Conservation (phyloP, 1,140 invertebrate genomes). For the Hyposmocoma kahamanoa region DNA sequence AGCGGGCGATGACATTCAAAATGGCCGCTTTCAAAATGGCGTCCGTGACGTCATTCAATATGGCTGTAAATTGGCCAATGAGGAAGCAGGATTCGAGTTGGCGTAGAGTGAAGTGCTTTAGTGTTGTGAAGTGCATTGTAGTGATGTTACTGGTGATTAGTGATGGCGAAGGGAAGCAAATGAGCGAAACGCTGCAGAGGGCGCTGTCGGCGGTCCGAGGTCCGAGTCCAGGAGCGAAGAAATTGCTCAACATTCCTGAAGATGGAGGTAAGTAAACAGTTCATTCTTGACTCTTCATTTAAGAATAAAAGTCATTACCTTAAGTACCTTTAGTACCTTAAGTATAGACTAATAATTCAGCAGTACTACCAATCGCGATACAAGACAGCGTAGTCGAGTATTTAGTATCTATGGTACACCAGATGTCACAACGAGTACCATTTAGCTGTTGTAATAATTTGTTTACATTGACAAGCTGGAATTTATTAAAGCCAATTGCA, state of each 20-base stretch:
- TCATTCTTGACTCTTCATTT: no score
- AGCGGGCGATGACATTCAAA: background rate
- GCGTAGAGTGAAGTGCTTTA: slow-evolving; percentile 37
- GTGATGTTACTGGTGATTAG: slow-evolving; percentile 32
- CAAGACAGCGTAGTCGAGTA: no score
- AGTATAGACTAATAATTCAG: no score
- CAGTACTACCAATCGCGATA: no score
- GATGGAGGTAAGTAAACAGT: slow-evolving; percentile 61
- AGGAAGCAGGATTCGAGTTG: slow-evolving; percentile 45
- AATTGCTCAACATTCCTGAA: slow-evolving; percentile 71
- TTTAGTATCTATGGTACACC: no score
- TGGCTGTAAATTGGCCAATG: slow-evolving; percentile 18
- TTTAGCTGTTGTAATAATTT: no score
- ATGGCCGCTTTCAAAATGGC: background rate
- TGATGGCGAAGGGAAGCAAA: slow-evolving; percentile 45
- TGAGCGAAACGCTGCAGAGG: slow-evolving; percentile 70
- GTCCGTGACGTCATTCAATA: background rate
- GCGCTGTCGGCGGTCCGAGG: slow-evolving; percentile 67
- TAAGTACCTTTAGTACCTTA: no score
- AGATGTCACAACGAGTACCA: no score
- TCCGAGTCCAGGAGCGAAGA: slow-evolving; percentile 70
- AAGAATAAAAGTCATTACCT: no score
- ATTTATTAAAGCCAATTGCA: no score
- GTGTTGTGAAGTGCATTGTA: slow-evolving; percentile 44
- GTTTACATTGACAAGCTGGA: no score